Percentiles rank a stretch among this genome's conserved stretches.
Conservation (phyloP, 1,140 invertebrate genomes). For the Eulimnadia texana region DNA sequence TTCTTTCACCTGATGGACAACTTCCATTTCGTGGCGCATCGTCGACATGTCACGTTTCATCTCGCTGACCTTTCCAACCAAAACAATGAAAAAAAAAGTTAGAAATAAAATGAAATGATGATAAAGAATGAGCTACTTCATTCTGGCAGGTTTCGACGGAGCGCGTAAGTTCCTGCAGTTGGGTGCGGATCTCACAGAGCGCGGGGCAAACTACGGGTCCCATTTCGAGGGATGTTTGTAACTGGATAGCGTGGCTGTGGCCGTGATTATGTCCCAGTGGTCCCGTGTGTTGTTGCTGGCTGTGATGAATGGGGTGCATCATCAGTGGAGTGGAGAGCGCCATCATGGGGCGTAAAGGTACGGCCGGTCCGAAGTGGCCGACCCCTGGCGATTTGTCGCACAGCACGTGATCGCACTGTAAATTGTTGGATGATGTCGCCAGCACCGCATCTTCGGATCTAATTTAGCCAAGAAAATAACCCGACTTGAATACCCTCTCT, state of each 20-base stretch:
- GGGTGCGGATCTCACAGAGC: slow-evolving; percentile 72
- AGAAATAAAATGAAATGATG: slow-evolving; percentile 9
- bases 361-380: not conserved
- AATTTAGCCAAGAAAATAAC: not conserved
- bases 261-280: slow-evolving; percentile 1
- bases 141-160: slow-evolving; percentile 84
- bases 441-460: not conserved
- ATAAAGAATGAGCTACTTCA: slow-evolving; percentile 42
- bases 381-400: not conserved
- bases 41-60: slow-evolving; percentile 85
- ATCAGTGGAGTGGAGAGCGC: not conserved
- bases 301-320: not conserved
- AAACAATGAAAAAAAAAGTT: not conserved
- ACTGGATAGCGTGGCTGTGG: slow-evolving; percentile 2
- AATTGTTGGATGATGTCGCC: not conserved
- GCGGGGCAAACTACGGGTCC: slow-evolving; percentile 44
- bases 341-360: not conserved
- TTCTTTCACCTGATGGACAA: slow-evolving; percentile 81
- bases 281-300: not conserved
- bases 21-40: slow-evolving; percentile 82
- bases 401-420: not conserved
- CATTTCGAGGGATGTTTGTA: slow-evolving; percentile 46
- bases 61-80: slow-evolving; percentile 36
- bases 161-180: slow-evolving; percentile 80
- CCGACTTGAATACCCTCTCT: not conserved